A percentile compares a stretch with the other conserved stretches of the same genome.
Conservation (phyloP, 2,797 vertebrate species). For the Brotula barbata region DNA sequence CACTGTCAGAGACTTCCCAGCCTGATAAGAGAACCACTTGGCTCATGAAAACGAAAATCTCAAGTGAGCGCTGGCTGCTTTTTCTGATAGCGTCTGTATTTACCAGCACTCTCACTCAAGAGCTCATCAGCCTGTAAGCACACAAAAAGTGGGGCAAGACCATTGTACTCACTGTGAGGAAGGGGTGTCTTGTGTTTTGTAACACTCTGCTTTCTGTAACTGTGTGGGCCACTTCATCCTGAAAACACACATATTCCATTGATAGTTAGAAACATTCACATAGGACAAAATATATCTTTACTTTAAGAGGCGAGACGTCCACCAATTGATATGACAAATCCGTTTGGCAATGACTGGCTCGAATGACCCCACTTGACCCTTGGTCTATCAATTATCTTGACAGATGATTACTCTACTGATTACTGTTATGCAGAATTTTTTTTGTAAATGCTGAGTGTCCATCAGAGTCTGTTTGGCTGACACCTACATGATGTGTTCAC, state of each 20-base stretch:
- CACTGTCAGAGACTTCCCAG: neutral
- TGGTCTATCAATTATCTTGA: no score
- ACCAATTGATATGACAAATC: no score
- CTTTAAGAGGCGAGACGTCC: neutral
- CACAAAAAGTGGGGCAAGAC: neutral
- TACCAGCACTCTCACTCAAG: neutral
- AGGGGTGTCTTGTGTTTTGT: constrained; percentile 89
- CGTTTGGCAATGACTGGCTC: no score
- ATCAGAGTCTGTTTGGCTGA: no score
- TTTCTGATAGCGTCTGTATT: neutral
- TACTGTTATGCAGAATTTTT: no score
- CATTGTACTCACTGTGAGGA: constrained; percentile 83
- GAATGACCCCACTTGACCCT: no score
- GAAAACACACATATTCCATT: constrained; percentile 33
- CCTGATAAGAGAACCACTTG: neutral
- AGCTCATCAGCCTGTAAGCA: neutral
- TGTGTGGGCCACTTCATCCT: constrained; percentile 91
- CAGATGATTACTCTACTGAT: no score
- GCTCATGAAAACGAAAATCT: neutral
- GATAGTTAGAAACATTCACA: constrained; percentile 1
- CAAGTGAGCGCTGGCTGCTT: neutral
- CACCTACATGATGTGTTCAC: no score
- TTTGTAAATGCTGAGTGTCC: no score
- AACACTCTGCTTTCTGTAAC: constrained; percentile 91
- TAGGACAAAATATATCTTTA: neutral